These are phyloP conservation scores for Drosophila ezoana DNA, from an alignment of 2,888 invertebrate species.

Conservation along the genomic window DNA sequence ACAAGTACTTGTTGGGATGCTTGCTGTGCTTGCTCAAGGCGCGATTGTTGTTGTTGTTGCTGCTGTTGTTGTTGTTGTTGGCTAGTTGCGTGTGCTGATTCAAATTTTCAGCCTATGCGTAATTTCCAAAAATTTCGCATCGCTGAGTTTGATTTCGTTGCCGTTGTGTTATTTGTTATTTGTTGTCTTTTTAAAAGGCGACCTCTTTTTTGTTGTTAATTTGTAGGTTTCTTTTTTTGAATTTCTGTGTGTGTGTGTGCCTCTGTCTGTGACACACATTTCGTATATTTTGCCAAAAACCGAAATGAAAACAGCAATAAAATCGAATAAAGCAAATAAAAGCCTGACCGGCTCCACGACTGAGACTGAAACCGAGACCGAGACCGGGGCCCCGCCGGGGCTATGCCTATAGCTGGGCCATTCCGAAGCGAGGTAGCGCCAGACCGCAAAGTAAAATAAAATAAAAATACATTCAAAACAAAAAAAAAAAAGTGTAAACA, in stretches of 20 bases:
- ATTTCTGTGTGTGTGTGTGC: not conserved
- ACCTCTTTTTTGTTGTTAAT: slow-evolving; percentile 72
- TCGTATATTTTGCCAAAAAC: slow-evolving; percentile 46
- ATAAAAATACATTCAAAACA: slow-evolving; percentile 20
- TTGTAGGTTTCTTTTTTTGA: slow-evolving; percentile 57
- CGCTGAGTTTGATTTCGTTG: slow-evolving; percentile 44
- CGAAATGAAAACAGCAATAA: slow-evolving; percentile 63
- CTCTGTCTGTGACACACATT: slow-evolving; percentile 70
- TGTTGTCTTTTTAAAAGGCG: slow-evolving; percentile 53
- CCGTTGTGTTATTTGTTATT: slow-evolving; percentile 37
- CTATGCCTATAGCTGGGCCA: slow-evolving; percentile 10
- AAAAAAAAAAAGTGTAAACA: slow-evolving; percentile 60
- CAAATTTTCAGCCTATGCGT: slow-evolving; percentile 52
- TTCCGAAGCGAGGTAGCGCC: slow-evolving; percentile 24
- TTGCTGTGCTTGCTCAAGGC: slow-evolving; percentile 33
- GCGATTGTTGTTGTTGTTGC: slow-evolving; percentile 20
- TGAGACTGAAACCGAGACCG: slow-evolving; percentile 13
- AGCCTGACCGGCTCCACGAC: slow-evolving; percentile 37
- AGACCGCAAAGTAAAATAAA: slow-evolving; percentile 26
- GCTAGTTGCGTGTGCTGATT: slow-evolving; percentile 45
- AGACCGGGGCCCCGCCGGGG: not conserved
- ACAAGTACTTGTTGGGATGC: slow-evolving; percentile 36
- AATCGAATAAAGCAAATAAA: slow-evolving; percentile 72
- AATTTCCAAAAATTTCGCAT: slow-evolving; percentile 54
- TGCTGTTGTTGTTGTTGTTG: slow-evolving; percentile 2